phyloP scores from a whole-genome alignment of 2,888 invertebrate genomes.

The Plutella xylostella region DNA sequence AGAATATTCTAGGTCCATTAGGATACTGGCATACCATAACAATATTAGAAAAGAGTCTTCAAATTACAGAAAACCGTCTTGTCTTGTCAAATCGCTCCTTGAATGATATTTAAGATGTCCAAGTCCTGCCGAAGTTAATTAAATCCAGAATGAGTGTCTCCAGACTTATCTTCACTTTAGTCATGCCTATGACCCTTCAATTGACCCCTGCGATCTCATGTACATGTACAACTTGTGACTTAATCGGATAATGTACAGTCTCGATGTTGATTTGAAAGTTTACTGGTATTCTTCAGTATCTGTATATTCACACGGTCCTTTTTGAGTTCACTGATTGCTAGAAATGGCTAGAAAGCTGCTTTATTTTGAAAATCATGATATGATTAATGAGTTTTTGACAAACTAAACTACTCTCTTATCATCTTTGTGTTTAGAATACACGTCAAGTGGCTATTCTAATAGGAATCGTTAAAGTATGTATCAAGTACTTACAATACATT shows the following conservation, averaged over 20 bases:
- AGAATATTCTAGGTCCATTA: neutral
- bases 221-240: slow-evolving; percentile 27
- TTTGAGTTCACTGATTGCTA: neutral
- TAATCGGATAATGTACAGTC: slow-evolving; percentile 26
- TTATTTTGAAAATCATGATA: neutral
- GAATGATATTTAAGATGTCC: too few species aligned
- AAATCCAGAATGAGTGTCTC: neutral
- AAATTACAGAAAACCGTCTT: too few species aligned
- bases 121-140: neutral
- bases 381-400: neutral
- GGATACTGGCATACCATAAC: neutral
- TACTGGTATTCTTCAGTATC: neutral
- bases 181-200: slow-evolving; percentile 31
- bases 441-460: neutral
- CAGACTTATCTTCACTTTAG: neutral
- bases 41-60: neutral
- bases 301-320: neutral
- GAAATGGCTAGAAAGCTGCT: neutral
- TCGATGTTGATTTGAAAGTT: neutral
- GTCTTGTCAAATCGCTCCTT: neutral
- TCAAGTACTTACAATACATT: neutral
- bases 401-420: neutral
- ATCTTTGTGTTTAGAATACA: neutral
- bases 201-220: slow-evolving; percentile 40
- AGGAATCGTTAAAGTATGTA: neutral